Evolutionary conservation across 2,797 vertebrate genomes (phyloP).

Genomic region (Trachurus trachurus): DNA sequence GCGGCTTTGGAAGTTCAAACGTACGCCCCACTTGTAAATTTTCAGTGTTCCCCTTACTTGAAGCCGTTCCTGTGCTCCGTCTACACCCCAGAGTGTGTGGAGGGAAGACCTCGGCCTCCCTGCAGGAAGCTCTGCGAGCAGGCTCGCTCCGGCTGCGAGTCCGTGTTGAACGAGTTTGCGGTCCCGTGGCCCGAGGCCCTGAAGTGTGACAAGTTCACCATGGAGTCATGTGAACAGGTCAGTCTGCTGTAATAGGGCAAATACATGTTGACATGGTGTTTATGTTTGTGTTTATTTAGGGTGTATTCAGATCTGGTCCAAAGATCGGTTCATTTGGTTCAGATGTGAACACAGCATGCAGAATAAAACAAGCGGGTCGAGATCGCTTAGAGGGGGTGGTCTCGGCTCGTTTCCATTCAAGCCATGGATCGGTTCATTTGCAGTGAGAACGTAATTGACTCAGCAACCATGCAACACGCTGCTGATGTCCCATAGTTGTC

Average conservation of each 20-base stretch:
- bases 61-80: slow-evolving; percentile 78
- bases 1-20: neutral
- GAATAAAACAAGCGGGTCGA: too few relatives aligned
- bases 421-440: too few relatives aligned
- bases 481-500: too few relatives aligned
- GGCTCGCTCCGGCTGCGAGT: slow-evolving; percentile 46
- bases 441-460: too few relatives aligned
- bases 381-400: too few relatives aligned
- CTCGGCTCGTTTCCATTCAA: too few relatives aligned
- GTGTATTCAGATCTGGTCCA: too few relatives aligned
- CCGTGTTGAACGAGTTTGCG: slow-evolving; percentile 50
- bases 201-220: slow-evolving; percentile 58
- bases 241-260: neutral
- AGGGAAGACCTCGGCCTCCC: slow-evolving; percentile 48
- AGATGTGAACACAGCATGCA: too few relatives aligned
- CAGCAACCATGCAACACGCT: too few relatives aligned
- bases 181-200: slow-evolving; percentile 55
- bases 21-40: slow-evolving; percentile 47
- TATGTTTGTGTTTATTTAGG: too few relatives aligned
- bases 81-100: slow-evolving; percentile 69
- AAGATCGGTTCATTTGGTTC: too few relatives aligned
- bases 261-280: too few relatives aligned
- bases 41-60: slow-evolving; percentile 68
- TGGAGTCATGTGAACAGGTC: slow-evolving; percentile 60
- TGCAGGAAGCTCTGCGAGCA: slow-evolving; percentile 72